These are phyloP conservation scores for Abscondita cerata DNA, from an alignment of 2,888 invertebrate species.

Conservation along the genomic window DNA sequence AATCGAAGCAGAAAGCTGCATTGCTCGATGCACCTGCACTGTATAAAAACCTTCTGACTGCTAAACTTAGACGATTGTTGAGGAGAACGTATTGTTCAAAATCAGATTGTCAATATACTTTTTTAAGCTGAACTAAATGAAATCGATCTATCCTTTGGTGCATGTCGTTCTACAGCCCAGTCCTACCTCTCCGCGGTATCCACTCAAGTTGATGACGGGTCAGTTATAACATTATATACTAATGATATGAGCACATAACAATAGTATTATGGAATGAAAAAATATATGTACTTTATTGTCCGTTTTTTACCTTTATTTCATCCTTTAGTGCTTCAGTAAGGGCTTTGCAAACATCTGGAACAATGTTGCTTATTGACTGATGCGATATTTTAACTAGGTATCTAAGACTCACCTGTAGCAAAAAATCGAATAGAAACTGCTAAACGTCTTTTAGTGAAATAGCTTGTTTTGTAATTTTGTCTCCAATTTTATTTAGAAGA, in stretches of 20 bases:
- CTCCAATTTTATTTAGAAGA: constrained; percentile 35
- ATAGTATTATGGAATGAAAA: too few species aligned
- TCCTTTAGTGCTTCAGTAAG: neutral
- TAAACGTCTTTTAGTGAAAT: neutral
- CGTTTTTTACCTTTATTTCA: neutral
- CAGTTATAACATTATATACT: too few species aligned
- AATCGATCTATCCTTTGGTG: too few species aligned
- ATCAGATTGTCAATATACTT: constrained; percentile 33
- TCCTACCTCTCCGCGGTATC: too few species aligned
- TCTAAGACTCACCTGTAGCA: neutral
- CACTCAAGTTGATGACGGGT: too few species aligned
- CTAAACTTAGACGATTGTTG: constrained; percentile 21
- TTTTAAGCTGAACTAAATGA: constrained; percentile 31
- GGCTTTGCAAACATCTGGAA: neutral
- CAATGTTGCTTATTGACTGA: neutral
- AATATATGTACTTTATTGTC: neutral
- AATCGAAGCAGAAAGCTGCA: constrained; percentile 4
- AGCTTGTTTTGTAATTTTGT: constrained; percentile 28
- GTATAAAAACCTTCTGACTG: constrained; percentile 26
- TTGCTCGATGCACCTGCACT: constrained; percentile 26
- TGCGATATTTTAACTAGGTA: neutral
- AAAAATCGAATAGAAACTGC: neutral
- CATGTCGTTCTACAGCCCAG: too few species aligned
- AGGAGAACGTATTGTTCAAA: constrained; percentile 21
- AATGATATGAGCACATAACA: too few species aligned